Conservation (phyloP, 2,797 vertebrate species). For the Centroberyx gerrardi region DNA sequence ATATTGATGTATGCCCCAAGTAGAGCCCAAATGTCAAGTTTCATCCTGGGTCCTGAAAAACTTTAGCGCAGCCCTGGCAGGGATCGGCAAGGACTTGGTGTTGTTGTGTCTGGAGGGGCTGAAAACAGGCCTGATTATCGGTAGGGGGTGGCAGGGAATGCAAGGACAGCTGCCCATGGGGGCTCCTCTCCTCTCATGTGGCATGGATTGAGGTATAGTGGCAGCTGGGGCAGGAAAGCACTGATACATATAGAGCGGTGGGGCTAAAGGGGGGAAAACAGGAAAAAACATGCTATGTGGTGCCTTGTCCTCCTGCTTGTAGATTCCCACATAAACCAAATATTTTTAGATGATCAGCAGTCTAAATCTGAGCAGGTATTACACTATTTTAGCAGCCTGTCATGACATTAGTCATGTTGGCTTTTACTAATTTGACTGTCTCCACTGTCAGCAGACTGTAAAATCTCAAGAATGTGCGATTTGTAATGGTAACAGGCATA, state of each 20-base stretch:
- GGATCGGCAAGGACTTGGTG: slow-evolving; percentile 23
- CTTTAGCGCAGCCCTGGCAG: slow-evolving; percentile 27
- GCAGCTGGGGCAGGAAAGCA: slow-evolving; percentile 67
- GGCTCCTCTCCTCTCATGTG: slow-evolving; percentile 54
- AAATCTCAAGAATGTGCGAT: slow-evolving; percentile 27
- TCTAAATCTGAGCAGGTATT: slow-evolving; percentile 32
- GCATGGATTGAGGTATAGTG: slow-evolving; percentile 50
- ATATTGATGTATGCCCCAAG: not conserved
- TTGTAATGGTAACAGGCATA: slow-evolving; percentile 20
- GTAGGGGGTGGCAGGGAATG: slow-evolving; percentile 32
- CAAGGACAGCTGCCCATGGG: slow-evolving; percentile 69
- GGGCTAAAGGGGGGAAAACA: slow-evolving; percentile 24
- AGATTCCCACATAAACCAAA: not conserved
- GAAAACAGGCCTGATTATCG: slow-evolving; percentile 33
- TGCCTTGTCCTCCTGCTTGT: slow-evolving; percentile 5
- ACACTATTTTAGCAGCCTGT: slow-evolving; percentile 24
- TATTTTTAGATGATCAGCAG: slow-evolving; percentile 54
- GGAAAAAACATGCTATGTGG: not conserved
- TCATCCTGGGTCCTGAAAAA: slow-evolving; percentile 21
- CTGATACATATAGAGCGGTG: not conserved
- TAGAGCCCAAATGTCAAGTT: slow-evolving; percentile 53
- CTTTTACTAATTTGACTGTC: slow-evolving; percentile 31
- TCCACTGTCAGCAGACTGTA: slow-evolving; percentile 1
- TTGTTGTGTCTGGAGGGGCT: slow-evolving; percentile 68
- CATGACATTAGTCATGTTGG: slow-evolving; percentile 36